Evolutionary conservation across 2,888 invertebrate genomes (phyloP), one percentile per base, ranked within the genome.

Genomic region (Epirrhoe alternata): DNA sequence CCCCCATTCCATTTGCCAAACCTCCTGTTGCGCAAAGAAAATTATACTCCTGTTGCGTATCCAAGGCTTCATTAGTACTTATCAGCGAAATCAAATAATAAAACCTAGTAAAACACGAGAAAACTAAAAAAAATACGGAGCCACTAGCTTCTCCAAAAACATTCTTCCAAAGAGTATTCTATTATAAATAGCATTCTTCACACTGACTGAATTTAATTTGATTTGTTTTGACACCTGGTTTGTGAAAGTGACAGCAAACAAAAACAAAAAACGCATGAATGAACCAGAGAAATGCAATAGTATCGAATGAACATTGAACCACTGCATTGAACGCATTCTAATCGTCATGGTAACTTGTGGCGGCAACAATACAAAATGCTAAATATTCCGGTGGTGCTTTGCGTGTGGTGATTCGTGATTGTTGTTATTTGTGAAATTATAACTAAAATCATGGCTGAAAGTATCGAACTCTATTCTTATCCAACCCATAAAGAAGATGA

Each of bases 401-500:
- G 12, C n/a, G 12, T 42, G 12, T 12, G 12, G 12, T 12, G 38
- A 12, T 42, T 12, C 12, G 10, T 12, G 38, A 12, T 42, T 42
- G 38, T 42, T 53, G 35, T 35, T 5, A n/a, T 16, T n/a, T 2
- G 10, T n/a, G 5, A 35, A 35, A 17, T 35, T 16, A 16, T 16
- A 24, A 72, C 56, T 42, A n/a, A 35, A 8, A 76, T 61, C 38
- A 90, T 90, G 89, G 70, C 72, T 72, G 87, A 89, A 77, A 78
- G 76, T 56, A 84, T 90, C 65, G 88, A 90, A 76, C 76, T 92
- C 71, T 76, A 77, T 55, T 77, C 81, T 1, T 82, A 83, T 67
- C 65, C 70, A n/a, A 69, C 54, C 5, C 78, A 74, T 51, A 77
- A 79, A 65, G 73, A 66, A 0, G 71, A 72, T 31, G 81, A 83